phyloP scores from a whole-genome alignment of 1,140 invertebrate genomes.

The Lordiphosa mommai region DNA sequence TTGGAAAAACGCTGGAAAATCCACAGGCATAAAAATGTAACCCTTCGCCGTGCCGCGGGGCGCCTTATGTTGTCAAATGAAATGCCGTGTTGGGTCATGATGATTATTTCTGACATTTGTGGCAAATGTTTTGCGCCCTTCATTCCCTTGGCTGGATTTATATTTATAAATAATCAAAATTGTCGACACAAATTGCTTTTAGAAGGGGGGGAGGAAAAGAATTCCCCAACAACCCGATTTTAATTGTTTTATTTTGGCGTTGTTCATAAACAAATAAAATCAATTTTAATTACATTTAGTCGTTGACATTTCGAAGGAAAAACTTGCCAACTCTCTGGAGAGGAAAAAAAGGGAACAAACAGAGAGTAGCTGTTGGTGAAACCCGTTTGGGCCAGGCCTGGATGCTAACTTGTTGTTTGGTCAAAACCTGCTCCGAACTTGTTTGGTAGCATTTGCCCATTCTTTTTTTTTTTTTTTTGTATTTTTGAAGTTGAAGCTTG shows the following conservation, averaged over 20 bases:
- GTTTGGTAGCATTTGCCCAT: conserved; percentile 65
- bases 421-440: conserved; percentile 64
- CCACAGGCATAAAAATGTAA: conserved; percentile 10
- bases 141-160: not conserved
- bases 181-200: conserved; percentile 21
- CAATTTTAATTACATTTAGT: conserved; percentile 69
- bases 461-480: too few relatives aligned
- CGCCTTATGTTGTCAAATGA: conserved; percentile 62
- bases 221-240: conserved; percentile 15
- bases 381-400: conserved; percentile 13
- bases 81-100: conserved; percentile 68
- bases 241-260: conserved; percentile 65
- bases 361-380: conserved; percentile 1
- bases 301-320: conserved; percentile 50
- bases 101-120: conserved; percentile 77
- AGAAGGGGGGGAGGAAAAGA: not conserved
- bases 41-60: not conserved
- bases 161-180: conserved; percentile 71
- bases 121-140: conserved; percentile 55
- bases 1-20: conserved; percentile 28
- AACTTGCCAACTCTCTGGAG: conserved; percentile 5
- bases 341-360: not conserved
- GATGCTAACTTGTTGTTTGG: conserved; percentile 54
- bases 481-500: not conserved
- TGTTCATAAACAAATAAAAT: conserved; percentile 48